A percentile compares a stretch with the other conserved stretches of the same genome.
phyloP scores from a whole-genome alignment of 2,113 vertebrate genomes.

The Halcyon malimbica region DNA sequence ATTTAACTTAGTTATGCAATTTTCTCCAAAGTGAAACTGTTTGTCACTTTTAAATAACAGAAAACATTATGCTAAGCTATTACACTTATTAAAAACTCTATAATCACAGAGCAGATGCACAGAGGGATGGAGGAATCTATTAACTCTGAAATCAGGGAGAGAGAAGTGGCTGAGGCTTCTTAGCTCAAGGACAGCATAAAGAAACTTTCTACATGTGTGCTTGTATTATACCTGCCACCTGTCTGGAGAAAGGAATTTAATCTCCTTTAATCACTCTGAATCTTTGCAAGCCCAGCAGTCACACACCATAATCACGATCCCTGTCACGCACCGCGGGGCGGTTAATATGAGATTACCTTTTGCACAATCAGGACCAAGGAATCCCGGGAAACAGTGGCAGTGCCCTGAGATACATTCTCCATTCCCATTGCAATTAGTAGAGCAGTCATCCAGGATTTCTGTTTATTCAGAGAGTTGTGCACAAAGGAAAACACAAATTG shows the following conservation, averaged over 20 bases:
- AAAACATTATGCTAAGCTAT: background rate
- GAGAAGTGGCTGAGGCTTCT: background rate
- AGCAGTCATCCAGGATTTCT: conserved; percentile 96
- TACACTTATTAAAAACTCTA: background rate
- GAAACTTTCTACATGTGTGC: background rate
- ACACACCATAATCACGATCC: background rate
- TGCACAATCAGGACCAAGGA: conserved; percentile 93
- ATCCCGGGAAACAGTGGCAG: conserved; percentile 95
- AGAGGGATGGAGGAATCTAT: background rate
- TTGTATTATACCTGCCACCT: background rate
- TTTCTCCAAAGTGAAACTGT: background rate
- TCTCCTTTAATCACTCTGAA: conserved; percentile 25
- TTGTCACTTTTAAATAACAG: background rate
- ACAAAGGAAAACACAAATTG: conserved; percentile 21
- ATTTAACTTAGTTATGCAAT: background rate
- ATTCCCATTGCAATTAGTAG: conserved; percentile 94
- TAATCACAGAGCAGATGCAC: background rate
- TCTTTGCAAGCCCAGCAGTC: conserved; percentile 26
- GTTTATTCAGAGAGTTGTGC: conserved; percentile 50
- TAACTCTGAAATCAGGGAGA: background rate
- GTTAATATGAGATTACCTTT: conserved; percentile 82
- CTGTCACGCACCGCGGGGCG: background rate
- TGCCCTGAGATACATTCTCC: conserved; percentile 96
- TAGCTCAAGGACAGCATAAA: background rate
- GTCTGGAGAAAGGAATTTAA: conserved; percentile 30